Evolutionary conservation across 1,140 invertebrate genomes (phyloP).

Genomic region (Lycorma delicatula): DNA sequence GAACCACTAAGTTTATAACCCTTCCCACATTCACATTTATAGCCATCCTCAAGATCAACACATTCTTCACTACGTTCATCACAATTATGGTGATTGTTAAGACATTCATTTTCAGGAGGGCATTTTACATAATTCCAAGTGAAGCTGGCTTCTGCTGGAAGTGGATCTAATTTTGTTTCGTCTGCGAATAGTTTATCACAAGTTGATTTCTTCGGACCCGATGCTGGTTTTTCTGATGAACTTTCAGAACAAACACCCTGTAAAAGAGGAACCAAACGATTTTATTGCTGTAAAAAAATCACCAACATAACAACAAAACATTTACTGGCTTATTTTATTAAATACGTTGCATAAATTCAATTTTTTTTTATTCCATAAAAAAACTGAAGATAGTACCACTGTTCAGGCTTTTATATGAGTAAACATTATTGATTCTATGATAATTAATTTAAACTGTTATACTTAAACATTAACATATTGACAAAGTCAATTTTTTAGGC

Average conservation of each 20-base stretch:
- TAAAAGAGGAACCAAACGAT: no score
- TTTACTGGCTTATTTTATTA: no score
- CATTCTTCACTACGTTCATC: slow-evolving; percentile 77
- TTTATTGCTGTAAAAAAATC: no score
- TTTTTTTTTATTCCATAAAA: no score
- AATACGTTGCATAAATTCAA: no score
- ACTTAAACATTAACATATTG: no score
- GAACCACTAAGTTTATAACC: slow-evolving; percentile 57
- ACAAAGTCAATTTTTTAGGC: no score
- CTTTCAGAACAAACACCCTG: slow-evolving; percentile 65
- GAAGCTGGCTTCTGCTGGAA: slow-evolving; percentile 35
- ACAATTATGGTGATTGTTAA: slow-evolving; percentile 85
- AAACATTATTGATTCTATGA: no score
- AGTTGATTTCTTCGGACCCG: slow-evolving; percentile 56
- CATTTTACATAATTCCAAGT: slow-evolving; percentile 82
- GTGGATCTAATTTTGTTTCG: slow-evolving; percentile 20
- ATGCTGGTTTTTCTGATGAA: slow-evolving; percentile 58
- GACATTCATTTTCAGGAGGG: slow-evolving; percentile 89
- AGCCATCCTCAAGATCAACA: slow-evolving; percentile 63
- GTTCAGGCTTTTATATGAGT: no score
- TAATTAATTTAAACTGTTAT: no score
- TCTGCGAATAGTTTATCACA: slow-evolving; percentile 47
- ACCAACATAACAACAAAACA: no score
- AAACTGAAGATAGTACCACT: no score
- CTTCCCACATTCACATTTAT: slow-evolving; percentile 74